Percentiles rank a stretch among this genome's conserved stretches.
phyloP scores from a whole-genome alignment of 2,888 invertebrate genomes.

The Dichetophora obliterata region DNA sequence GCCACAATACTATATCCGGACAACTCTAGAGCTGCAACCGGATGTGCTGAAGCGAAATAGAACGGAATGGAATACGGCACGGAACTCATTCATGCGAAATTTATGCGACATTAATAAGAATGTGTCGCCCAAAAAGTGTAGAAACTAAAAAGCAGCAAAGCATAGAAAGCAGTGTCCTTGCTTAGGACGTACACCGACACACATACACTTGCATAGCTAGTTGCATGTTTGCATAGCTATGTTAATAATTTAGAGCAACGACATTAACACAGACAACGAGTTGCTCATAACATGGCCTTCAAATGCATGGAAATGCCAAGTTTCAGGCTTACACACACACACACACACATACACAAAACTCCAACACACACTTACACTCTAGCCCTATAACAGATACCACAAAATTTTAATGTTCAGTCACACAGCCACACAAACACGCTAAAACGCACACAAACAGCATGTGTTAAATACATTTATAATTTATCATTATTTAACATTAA shows the following conservation, averaged over 20 bases:
- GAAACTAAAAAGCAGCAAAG: neutral
- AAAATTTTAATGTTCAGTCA: neutral
- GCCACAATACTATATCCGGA: too few species aligned
- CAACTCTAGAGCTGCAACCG: too few species aligned
- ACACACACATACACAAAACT: neutral
- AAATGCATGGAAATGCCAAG: neutral
- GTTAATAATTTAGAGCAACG: neutral
- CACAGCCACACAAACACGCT: neutral
- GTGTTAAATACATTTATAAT: constrained; percentile 1
- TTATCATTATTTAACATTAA: neutral
- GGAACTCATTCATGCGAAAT: constrained; percentile 11
- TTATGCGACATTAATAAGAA: constrained; percentile 13
- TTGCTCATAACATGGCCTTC: neutral
- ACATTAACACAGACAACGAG: neutral
- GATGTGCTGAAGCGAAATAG: too few species aligned
- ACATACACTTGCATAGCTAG: too few species aligned
- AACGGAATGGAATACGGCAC: neutral
- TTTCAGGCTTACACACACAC: neutral
- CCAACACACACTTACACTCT: neutral
- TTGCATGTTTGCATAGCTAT: too few species aligned
- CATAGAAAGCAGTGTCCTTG: neutral
- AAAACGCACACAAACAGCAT: neutral
- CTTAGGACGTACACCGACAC: neutral
- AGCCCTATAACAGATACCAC: neutral
- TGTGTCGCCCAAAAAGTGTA: neutral